Evolutionary conservation across 2,113 vertebrate species (phyloP).

Genomic region (Podarcis muralis): DNA sequence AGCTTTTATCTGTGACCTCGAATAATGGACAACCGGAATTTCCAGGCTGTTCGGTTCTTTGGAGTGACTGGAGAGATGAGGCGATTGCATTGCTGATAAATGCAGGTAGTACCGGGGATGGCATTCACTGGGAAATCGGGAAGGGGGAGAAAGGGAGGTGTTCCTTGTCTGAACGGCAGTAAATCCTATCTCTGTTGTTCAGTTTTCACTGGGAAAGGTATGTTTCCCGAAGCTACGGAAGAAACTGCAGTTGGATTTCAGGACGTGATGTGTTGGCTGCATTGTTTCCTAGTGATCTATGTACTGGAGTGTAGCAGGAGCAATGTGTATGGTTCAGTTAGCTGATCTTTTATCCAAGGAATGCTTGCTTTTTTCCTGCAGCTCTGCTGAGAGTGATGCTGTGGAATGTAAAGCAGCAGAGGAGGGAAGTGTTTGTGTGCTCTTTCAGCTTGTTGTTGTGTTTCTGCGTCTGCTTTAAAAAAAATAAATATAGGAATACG

Average conservation of each 20-base stretch:
- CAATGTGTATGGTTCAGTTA: not conserved
- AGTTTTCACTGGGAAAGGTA: slow-evolving; percentile 39
- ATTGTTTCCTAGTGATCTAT: not conserved
- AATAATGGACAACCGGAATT: slow-evolving; percentile 85
- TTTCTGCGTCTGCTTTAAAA: no score
- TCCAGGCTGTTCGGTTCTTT: slow-evolving; percentile 83
- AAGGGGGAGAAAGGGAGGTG: slow-evolving; percentile 50
- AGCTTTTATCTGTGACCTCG: slow-evolving; percentile 81
- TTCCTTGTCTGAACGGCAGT: slow-evolving; percentile 66
- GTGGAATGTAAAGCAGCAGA: slow-evolving; percentile 56
- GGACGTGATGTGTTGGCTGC: slow-evolving; percentile 21
- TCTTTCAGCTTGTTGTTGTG: not conserved
- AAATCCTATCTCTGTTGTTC: slow-evolving; percentile 41
- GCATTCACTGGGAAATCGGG: slow-evolving; percentile 55
- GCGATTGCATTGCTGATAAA: slow-evolving; percentile 76
- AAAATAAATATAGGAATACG: no score
- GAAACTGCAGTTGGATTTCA: not conserved
- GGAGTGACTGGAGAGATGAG: slow-evolving; percentile 83
- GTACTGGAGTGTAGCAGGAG: not conserved
- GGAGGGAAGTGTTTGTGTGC: slow-evolving; percentile 29
- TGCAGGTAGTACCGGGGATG: slow-evolving; percentile 80
- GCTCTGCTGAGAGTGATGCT: slow-evolving; percentile 35
- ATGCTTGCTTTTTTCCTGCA: slow-evolving; percentile 24
- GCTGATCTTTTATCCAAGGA: slow-evolving; percentile 33
- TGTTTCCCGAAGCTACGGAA: slow-evolving; percentile 27